Evolutionary conservation across 1,140 invertebrate species (phyloP).

Genomic region (Liolophura sinensis): DNA sequence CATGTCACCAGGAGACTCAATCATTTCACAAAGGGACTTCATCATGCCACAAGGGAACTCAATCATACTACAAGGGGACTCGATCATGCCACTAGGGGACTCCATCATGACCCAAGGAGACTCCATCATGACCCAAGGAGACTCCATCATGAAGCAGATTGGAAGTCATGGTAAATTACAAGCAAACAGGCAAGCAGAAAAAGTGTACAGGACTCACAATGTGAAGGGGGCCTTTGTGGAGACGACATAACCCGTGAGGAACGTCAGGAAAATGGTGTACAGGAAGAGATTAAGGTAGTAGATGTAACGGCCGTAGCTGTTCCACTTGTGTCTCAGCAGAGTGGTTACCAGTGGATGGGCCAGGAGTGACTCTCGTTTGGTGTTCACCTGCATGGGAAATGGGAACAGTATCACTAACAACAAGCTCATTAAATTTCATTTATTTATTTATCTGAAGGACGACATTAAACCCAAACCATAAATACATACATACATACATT

Average conservation of each 20-base stretch:
- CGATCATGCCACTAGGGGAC: no score
- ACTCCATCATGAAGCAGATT: background rate
- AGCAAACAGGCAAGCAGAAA: no score
- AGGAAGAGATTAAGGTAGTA: slow-evolving; percentile 63
- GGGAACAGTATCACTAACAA: background rate
- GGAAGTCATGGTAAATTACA: background rate
- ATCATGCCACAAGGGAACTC: no score
- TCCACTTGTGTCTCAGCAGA: slow-evolving; percentile 63
- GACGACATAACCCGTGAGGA: slow-evolving; percentile 61
- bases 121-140: no score
- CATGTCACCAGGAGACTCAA: no score
- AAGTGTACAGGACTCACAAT: slow-evolving; percentile 21
- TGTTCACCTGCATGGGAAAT: slow-evolving; percentile 30
- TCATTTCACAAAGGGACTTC: no score
- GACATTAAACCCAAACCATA: no score
- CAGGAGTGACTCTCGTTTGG: slow-evolving; percentile 56
- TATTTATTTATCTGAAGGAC: no score
- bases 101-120: no score
- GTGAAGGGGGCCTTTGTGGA: slow-evolving; percentile 47
- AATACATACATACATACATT: no score
- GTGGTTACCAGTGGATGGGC: slow-evolving; percentile 61
- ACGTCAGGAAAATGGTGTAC: slow-evolving; percentile 60
- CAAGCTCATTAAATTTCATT: no score
- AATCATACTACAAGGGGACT: no score
- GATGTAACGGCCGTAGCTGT: slow-evolving; percentile 58